Base-by-base conservation (phyloP, 2,797 vertebrate species). In the Spizella passerina region DNA sequence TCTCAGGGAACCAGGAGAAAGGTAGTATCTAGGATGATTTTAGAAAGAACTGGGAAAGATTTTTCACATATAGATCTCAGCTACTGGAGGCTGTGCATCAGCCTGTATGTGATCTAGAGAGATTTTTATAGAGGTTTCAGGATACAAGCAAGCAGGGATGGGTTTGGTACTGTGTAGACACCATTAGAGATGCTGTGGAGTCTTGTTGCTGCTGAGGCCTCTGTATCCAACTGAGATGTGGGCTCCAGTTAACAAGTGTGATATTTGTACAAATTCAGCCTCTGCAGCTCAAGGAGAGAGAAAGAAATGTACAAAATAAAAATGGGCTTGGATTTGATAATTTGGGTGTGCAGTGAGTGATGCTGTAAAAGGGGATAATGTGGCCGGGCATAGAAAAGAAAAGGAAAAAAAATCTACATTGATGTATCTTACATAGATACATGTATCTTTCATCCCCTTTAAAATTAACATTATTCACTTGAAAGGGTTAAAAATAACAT, bases 401-500 rank as follows among this genome's bases (percentile, higher is more conserved):
- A 72, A 56, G 23, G 6, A 38, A 38, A 57, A 53, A 55, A 56
- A 29, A 27, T 57, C 23, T 81, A 4, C 14, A 20, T 24, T 72
- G 34, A 44, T 38, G 6, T 26, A 36, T 57, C 20, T 61, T 70
- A 43, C 29, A 24, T 34, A 30, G 26, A 32, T 76, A 16, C 12
- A 12, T 23, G 44, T 23, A 23, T 64, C 21, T 57, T 81, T 88
- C 47, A 47, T 18, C 6, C 22, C 56, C 55, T 84, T 78, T 61
- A 78, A 93, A 86, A 50, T 17, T 5, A 91, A 36, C 32, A 49
- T 32, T 55, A 41, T 63, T 66, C 41, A 87, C 84, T 56, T 38
- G 41, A 79, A 93, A 78, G 82, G 39, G 63, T 94, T 94, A 95
- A 95, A 92, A 90, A 87, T 70, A 94, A 88, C 60, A 83, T 57